Evolutionary conservation across 2,888 invertebrate genomes (phyloP).

Genomic region (Drepana falcataria): DNA sequence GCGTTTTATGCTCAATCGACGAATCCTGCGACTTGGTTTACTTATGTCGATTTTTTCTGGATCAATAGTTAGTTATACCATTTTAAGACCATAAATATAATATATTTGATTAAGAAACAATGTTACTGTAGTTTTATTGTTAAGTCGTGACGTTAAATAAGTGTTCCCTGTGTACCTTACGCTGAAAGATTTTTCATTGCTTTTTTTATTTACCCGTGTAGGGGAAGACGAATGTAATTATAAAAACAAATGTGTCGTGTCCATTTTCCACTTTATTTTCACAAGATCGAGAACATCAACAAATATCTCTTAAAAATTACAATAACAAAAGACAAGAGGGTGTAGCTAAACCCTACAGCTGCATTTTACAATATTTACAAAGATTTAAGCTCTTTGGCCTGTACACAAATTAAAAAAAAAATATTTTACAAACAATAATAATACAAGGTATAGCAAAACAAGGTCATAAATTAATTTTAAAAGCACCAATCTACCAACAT

Average conservation of each 20-base stretch:
- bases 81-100: too few species aligned
- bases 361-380: slow-evolving; percentile 64
- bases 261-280: slow-evolving; percentile 69
- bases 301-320: slow-evolving; percentile 74
- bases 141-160: too few species aligned
- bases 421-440: slow-evolving; percentile 33
- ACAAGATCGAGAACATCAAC: slow-evolving; percentile 78
- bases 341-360: slow-evolving; percentile 54
- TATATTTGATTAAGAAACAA: too few species aligned
- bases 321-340: slow-evolving; percentile 67
- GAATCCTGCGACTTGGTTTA: too few species aligned
- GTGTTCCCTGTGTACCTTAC: too few species aligned
- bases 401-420: slow-evolving; percentile 58
- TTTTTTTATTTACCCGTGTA: too few species aligned
- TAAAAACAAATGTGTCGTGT: slow-evolving; percentile 32
- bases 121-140: too few species aligned
- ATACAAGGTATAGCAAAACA: neutral
- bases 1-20: too few species aligned
- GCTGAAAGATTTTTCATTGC: too few species aligned
- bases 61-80: too few species aligned
- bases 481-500: neutral
- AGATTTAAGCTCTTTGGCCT: slow-evolving; percentile 73
- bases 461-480: neutral
- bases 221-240: neutral
- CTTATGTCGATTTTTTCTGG: too few species aligned